Evolutionary conservation across 2,113 vertebrate species (phyloP), one percentile per base, ranked within the genome.

Genomic region (Ciconia boyciana): DNA sequence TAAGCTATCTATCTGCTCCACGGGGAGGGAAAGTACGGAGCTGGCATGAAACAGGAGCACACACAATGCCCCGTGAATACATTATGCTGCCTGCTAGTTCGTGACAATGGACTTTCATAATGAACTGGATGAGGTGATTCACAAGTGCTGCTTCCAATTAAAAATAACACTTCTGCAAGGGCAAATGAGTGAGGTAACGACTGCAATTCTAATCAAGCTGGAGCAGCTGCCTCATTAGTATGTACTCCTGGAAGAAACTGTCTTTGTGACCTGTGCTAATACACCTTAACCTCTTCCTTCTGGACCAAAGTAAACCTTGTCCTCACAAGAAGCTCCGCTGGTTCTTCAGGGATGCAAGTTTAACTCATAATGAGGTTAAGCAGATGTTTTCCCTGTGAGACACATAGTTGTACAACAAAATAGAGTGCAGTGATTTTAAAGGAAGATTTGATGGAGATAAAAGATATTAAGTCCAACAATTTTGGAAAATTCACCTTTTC

Each of bases 81-180:
- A 28, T 94, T 82, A 61, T 3, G 2, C 52, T 49, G 80, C 51
- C 69, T 49, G 26, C 54, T 46, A 24, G 48, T 22, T 90, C 11
- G 0, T 83, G 70, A 62, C 91, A 94, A 44, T 12, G 70, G 77
- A 64, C 77, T 61, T 90, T 7, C 64, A 31, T 51, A 65, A 89
- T 55, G 62, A 93, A 70, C 70, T 70, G 70, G n/a, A 39, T 58
- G 44, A 93, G 70, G 46, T 5, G 52, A 89, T 70, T 83, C 93
- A 54, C 31, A 75, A 93, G 64, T 87, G 96, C 69, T 0, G 0
- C 77, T 96, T 96, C 91, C 74, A 93, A 93, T 97, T 97, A 97
- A 91, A 96, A 94, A 79, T 49, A 91, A 85, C 87, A 82, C 36
- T 94, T 79, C 74, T 43, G 39, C 83, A 89, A 83, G 82, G 60